Evolutionary conservation across 23 tunicate genomes (phyloP).

Genomic region (Ciona savignyi): DNA sequence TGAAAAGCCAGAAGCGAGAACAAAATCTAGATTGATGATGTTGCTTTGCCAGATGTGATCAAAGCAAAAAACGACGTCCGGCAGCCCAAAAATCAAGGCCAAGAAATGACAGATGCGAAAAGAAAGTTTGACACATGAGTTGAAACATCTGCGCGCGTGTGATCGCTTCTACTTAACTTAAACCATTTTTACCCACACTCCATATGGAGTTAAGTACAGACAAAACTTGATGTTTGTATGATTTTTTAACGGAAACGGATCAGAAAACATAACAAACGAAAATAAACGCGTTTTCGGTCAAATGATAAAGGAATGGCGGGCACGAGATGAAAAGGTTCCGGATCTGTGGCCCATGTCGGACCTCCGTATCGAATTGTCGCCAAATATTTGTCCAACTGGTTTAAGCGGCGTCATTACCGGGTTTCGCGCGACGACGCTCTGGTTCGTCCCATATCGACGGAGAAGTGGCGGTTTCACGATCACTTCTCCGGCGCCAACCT

Average conservation of each 20-base stretch:
- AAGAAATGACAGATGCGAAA: too few species aligned
- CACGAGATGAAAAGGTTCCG: background rate
- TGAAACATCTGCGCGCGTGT: too few species aligned
- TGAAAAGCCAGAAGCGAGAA: background rate
- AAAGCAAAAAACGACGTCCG: background rate
- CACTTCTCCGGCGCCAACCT: slow-evolving; percentile 1
- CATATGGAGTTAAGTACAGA: too few species aligned
- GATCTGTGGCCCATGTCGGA: background rate
- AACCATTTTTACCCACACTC: too few species aligned
- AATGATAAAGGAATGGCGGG: too few species aligned
- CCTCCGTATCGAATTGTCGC: background rate
- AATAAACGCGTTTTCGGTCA: too few species aligned
- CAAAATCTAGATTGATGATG: background rate
- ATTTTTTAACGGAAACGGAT: too few species aligned
- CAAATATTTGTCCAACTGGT: background rate
- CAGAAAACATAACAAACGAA: too few species aligned
- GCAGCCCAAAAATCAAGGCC: too few species aligned
- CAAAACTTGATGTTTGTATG: too few species aligned
- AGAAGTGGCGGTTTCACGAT: background rate
- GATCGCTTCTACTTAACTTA: too few species aligned
- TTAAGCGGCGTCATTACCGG: slow-evolving; percentile 1
- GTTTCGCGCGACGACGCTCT: background rate
- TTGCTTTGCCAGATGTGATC: background rate
- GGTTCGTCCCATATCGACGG: background rate
- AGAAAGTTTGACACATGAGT: too few species aligned